Conservation (phyloP, 1,140 invertebrate genomes). For the Melanaphis sacchari region DNA sequence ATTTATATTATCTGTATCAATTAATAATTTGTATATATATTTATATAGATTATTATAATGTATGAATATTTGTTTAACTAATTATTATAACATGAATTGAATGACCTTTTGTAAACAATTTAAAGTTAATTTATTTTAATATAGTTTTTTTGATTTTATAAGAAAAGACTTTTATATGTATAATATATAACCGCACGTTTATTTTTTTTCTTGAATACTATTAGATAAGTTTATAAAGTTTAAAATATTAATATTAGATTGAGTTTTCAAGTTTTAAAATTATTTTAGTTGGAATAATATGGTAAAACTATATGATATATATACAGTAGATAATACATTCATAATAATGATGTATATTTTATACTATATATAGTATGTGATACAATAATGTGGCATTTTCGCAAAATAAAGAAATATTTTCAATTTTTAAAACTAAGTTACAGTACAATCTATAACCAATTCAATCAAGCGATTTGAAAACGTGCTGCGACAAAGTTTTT, state of each 20-base stretch:
- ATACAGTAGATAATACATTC: not conserved
- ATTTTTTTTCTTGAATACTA: not conserved
- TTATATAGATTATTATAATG: not conserved
- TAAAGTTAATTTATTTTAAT: constrained; percentile 9
- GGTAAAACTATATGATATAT: not conserved
- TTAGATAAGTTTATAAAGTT: not conserved
- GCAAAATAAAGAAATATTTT: not conserved
- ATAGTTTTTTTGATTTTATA: not conserved
- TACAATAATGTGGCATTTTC: not conserved
- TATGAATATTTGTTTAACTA: not conserved
- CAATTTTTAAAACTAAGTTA: constrained; percentile 11
- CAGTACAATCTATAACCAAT: not conserved
- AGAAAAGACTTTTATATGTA: not conserved
- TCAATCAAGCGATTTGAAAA: not conserved
- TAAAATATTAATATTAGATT: not conserved
- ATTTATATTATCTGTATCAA: not conserved
- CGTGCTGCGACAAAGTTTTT: not conserved
- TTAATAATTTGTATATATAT: not conserved
- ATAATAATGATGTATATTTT: not conserved
- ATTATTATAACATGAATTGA: not conserved
- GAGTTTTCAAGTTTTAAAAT: not conserved
- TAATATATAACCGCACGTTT: not conserved
- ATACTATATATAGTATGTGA: not conserved
- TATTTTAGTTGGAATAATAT: constrained; percentile 6
- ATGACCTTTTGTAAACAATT: not conserved